phyloP scores from a whole-genome alignment of 2,797 vertebrate genomes.

The Allobates femoralis region DNA sequence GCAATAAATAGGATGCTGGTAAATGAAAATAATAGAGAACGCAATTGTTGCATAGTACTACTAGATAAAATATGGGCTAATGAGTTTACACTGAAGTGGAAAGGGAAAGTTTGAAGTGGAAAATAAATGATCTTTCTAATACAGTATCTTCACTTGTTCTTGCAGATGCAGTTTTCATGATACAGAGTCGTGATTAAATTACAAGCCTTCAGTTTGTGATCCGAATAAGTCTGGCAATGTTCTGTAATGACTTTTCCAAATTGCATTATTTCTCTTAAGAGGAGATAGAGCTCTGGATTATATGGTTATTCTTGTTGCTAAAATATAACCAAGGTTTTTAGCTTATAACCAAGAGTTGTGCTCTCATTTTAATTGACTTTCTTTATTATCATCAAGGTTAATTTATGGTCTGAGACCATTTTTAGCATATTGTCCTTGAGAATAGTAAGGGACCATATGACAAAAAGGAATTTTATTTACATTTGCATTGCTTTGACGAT shows the following conservation, averaged over 20 bases:
- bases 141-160: conserved; percentile 56
- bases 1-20: background rate
- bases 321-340: conserved; percentile 29
- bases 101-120: conserved; percentile 49
- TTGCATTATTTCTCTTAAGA: conserved; percentile 60
- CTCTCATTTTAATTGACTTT: background rate
- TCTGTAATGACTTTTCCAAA: conserved; percentile 58
- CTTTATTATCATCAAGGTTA: conserved; percentile 15
- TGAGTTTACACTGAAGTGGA: conserved; percentile 38
- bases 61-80: conserved; percentile 44
- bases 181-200: conserved; percentile 57
- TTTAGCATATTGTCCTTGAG: conserved; percentile 19
- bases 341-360: background rate
- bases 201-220: conserved; percentile 55
- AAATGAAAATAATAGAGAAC: conserved; percentile 13
- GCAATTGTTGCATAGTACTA: conserved; percentile 1
- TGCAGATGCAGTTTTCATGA: conserved; percentile 59
- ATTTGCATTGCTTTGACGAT: background rate
- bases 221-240: conserved; percentile 46
- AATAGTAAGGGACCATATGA: background rate
- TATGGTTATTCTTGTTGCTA: conserved; percentile 45
- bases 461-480: background rate
- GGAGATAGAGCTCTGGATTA: conserved; percentile 46
- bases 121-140: conserved; percentile 57
- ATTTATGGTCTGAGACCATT: conserved; percentile 2